Conservation (phyloP, 2,113 vertebrate genomes). For the Psammodynastes pulverulentus region DNA sequence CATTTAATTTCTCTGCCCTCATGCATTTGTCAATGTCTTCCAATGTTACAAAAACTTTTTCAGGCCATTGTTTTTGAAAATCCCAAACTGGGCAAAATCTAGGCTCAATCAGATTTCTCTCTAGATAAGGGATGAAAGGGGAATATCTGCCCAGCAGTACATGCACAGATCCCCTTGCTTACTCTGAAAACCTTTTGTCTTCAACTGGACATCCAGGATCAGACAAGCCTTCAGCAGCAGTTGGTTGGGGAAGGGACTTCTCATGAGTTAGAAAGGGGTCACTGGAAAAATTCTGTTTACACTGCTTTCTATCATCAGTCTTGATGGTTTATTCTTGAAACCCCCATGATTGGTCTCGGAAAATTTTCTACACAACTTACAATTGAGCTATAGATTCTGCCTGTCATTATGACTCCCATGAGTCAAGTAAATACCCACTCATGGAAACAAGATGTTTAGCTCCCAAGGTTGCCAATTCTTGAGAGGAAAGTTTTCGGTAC, state of each 20-base stretch:
- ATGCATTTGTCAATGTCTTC: neutral
- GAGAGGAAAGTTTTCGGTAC: neutral
- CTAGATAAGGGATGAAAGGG: neutral
- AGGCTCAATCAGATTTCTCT: neutral
- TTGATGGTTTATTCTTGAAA: neutral
- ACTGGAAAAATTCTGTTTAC: neutral
- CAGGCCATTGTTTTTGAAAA: neutral
- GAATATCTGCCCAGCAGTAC: neutral
- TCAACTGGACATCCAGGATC: accelerated
- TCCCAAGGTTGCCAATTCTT: neutral
- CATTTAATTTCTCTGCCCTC: neutral
- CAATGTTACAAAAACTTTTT: conserved; percentile 5
- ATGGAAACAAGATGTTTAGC: neutral
- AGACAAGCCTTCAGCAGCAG: neutral
- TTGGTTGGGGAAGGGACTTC: neutral
- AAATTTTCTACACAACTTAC: neutral
- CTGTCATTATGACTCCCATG: neutral
- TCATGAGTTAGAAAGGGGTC: neutral
- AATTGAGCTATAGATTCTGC: neutral
- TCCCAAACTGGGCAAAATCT: neutral
- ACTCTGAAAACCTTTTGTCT: too few relatives aligned
- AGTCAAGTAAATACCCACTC: neutral
- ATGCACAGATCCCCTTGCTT: neutral
- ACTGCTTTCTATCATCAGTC: neutral
- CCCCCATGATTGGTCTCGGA: neutral